Evolutionary conservation across 1,140 invertebrate genomes (phyloP).

Genomic region (Orchestia grillus): DNA sequence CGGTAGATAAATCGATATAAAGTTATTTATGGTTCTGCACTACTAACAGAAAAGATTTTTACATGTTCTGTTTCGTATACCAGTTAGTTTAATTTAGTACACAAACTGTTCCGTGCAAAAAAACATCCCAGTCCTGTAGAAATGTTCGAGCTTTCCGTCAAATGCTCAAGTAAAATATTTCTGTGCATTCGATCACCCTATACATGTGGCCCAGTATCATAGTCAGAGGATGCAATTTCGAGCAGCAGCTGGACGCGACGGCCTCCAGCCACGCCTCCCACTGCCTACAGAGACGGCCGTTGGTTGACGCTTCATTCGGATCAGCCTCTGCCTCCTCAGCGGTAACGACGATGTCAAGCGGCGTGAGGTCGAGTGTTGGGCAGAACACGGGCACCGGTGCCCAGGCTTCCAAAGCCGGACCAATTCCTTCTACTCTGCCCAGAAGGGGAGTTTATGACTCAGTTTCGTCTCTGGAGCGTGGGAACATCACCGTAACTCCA

Average conservation of each 20-base stretch:
- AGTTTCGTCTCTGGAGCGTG: background rate
- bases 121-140: too few species aligned
- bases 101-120: too few species aligned
- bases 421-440: slow-evolving; percentile 5
- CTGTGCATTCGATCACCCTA: too few species aligned
- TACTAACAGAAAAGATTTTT: too few species aligned
- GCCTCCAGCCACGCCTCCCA: background rate
- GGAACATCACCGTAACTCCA: background rate
- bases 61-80: too few species aligned
- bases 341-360: background rate
- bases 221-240: background rate
- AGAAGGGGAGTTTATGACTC: slow-evolving; percentile 10
- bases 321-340: background rate
- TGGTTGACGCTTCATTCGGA: background rate
- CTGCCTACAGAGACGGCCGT: background rate
- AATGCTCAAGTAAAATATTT: too few species aligned
- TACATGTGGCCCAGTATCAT: background rate
- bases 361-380: background rate
- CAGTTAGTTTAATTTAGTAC: too few species aligned
- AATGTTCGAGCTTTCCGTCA: too few species aligned
- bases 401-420: background rate
- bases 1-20: too few species aligned
- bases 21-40: too few species aligned
- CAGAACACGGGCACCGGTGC: background rate
- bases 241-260: background rate